Conservation (phyloP, 2,797 vertebrate species). For the Danio tinwini region DNA sequence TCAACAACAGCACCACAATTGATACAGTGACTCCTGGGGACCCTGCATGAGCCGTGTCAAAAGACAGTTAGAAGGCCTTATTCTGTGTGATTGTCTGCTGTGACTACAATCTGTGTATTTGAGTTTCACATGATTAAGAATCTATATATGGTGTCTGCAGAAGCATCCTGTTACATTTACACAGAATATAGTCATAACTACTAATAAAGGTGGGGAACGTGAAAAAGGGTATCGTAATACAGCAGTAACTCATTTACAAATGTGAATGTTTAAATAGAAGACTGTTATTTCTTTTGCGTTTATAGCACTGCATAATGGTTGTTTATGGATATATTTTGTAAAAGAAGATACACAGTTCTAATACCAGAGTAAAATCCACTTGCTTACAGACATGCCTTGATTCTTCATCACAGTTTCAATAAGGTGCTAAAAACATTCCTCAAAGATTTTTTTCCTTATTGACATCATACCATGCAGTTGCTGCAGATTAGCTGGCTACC, state of each 20-base stretch:
- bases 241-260: not conserved
- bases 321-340: too few species aligned
- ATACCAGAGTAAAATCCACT: too few species aligned
- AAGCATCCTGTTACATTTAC: not conserved
- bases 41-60: slow-evolving; percentile 72
- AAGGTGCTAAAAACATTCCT: too few species aligned
- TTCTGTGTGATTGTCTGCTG: slow-evolving; percentile 73
- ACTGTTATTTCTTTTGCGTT: not conserved
- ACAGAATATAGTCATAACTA: not conserved
- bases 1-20: slow-evolving; percentile 90
- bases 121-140: not conserved
- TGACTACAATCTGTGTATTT: not conserved
- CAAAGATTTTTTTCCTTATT: too few species aligned
- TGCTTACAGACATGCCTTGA: too few species aligned
- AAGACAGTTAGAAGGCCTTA: slow-evolving; percentile 85
- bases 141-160: not conserved
- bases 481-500: too few species aligned
- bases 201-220: too few species aligned
- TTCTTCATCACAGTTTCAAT: too few species aligned
- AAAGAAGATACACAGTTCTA: too few species aligned
- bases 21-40: slow-evolving; percentile 93
- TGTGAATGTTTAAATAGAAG: not conserved
- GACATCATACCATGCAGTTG: too few species aligned
- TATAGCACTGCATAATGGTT: not conserved
- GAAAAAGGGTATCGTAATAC: not conserved